Evolutionary conservation across 2,888 invertebrate genomes (phyloP).

Genomic region (Tortricodes alternella): DNA sequence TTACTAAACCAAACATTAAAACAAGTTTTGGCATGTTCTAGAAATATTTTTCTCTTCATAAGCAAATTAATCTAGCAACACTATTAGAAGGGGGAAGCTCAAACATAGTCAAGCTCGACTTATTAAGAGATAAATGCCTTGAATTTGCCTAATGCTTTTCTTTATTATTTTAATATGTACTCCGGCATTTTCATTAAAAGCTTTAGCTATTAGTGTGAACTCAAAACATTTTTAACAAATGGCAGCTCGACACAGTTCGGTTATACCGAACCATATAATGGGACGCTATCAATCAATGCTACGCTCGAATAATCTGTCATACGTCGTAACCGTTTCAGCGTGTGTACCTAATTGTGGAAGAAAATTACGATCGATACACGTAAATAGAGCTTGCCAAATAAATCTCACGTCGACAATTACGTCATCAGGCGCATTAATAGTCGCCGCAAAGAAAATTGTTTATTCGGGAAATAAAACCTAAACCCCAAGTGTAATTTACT

Average conservation of each 20-base stretch:
- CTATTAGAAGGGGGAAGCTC: constrained; percentile 17
- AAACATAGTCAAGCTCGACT: constrained; percentile 3
- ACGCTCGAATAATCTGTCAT: constrained; percentile 49
- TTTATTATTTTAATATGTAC: constrained; percentile 10
- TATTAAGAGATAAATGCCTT: constrained; percentile 19
- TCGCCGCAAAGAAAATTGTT: background rate
- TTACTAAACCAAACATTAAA: too few relatives aligned
- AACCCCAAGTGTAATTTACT: constrained; percentile 2
- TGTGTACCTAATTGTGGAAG: constrained; percentile 31
- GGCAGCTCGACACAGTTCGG: constrained; percentile 39
- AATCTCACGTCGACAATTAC: constrained; percentile 1
- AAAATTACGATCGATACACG: constrained; percentile 28
- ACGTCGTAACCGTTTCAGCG: constrained; percentile 37
- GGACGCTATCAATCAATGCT: constrained; percentile 54
- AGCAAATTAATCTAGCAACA: background rate
- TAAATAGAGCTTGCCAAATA: constrained; percentile 4
- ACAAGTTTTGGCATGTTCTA: too few relatives aligned
- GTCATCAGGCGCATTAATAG: constrained; percentile 1
- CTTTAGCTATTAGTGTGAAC: constrained; percentile 12
- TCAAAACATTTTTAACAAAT: constrained; percentile 28
- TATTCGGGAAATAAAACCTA: background rate
- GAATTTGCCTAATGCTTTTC: constrained; percentile 2
- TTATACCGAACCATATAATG: constrained; percentile 44
- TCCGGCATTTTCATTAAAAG: constrained; percentile 8
- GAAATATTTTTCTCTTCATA: background rate